Evolutionary conservation across 2,113 vertebrate species (phyloP).

Genomic region (rabbit (Oryctolagus cuniculus)): DNA sequence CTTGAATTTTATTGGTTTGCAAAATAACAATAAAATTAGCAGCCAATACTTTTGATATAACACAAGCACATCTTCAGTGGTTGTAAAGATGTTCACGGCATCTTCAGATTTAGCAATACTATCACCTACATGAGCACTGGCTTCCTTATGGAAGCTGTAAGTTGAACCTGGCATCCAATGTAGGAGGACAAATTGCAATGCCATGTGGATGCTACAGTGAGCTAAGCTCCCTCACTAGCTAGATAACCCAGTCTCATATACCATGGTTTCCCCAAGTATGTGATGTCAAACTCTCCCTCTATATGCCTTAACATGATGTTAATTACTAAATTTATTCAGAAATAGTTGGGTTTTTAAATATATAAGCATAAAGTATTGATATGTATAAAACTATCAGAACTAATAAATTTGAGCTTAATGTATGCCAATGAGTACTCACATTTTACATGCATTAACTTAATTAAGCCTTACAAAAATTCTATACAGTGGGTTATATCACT

Average conservation of each 20-base stretch:
- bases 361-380: not conserved
- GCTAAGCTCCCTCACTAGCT: not conserved
- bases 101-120: not conserved
- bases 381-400: not conserved
- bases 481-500: not conserved
- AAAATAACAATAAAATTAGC: not conserved
- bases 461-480: not conserved
- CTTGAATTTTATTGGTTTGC: conserved; percentile 4
- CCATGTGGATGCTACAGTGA: not conserved
- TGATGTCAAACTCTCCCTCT: not conserved
- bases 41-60: not conserved
- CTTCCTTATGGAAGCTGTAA: not conserved
- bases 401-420: not conserved
- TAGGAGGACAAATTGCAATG: not conserved
- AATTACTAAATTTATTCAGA: conserved; percentile 24
- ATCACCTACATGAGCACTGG: not conserved
- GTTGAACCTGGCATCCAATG: not conserved
- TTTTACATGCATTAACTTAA: not conserved
- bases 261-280: not conserved
- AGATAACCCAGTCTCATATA: not conserved
- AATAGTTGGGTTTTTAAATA: not conserved
- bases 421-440: not conserved
- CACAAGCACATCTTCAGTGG: not conserved
- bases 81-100: not conserved
- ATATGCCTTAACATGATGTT: not conserved